Evolutionary conservation across 2,113 vertebrate genomes (phyloP), one percentile per base, ranked within the genome.

Genomic region (Brachyhypopomus gauderio): DNA sequence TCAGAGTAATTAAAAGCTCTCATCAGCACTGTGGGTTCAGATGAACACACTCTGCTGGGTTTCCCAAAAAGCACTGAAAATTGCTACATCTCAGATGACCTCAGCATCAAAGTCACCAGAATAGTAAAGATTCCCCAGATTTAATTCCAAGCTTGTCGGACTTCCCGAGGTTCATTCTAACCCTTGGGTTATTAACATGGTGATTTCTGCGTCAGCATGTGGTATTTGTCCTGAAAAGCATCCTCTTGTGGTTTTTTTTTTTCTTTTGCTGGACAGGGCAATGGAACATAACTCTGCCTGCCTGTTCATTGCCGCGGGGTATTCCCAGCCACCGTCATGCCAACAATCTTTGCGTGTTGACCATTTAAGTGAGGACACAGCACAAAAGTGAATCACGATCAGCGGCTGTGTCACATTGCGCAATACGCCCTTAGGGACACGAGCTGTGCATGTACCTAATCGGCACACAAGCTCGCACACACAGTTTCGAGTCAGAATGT

Each of bases 241-340:
- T 86, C 87, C 88, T 75, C 87, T 88, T 84, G 88, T 76, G 86
- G 86, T 89, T 89, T 88, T 83, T 86, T 86, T 89, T 88, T 83
- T 85, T 85, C 80, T 66, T 76, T 73, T 80, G 82, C 77, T 73
- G 81, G 81, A 80, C 70, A 62, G 85, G 23, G 20, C 90, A 91
- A 92, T 90, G 87, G 86, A 90, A 90, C 90, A 87, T 88, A 90
- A 91, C 90, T 90, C 87, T 78, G 87, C 89, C 84, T 84, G 86
- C 87, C 86, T 85, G 87, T 88, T 84, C 76, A 80, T 83, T 20
- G 45, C 89, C 76, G 45, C 59, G 83, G 90, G 88, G 86, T 81
- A 84, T 86, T 88, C 84, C 60, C 71, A 74, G 59, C 78, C 48
- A 66, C 56, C 59, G 27, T 41, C 70, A 71, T 52, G 45, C 45